These are phyloP conservation scores for Rousettus leschenaultii DNA, from an alignment of 2,113 vertebrate genomes.

Conservation along the genomic window DNA sequence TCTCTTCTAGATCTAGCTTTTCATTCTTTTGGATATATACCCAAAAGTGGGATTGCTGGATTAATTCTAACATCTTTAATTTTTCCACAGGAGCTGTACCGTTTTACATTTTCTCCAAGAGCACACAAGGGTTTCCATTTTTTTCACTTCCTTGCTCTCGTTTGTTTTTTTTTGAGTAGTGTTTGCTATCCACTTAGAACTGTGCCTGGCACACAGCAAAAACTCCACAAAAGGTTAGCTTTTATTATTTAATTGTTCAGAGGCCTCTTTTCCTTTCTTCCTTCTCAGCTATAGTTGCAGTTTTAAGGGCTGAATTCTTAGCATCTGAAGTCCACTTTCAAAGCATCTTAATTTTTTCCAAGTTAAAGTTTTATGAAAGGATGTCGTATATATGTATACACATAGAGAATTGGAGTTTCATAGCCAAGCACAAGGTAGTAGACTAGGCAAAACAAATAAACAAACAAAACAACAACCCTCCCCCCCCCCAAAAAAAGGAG, in stretches of 20 bases:
- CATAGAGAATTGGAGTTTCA: neutral
- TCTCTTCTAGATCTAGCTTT: neutral
- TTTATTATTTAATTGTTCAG: neutral
- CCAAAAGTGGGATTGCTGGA: neutral
- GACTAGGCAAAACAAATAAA: neutral
- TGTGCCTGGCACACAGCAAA: neutral
- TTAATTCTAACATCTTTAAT: neutral
- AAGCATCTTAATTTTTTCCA: neutral
- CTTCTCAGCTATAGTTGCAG: neutral
- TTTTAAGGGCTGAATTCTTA: neutral
- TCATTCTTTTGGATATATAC: neutral
- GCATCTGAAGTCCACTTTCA: conserved; percentile 23
- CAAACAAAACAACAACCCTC: neutral
- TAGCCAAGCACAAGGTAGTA: neutral
- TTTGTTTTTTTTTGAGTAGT: neutral
- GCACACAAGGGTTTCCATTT: neutral
- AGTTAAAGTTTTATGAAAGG: neutral
- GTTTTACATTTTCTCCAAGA: neutral
- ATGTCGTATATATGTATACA: neutral
- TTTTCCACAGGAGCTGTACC: neutral
- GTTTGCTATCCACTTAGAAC: neutral
- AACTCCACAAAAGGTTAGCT: neutral
- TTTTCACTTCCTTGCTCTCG: neutral
- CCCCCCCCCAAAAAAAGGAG: too few species aligned
- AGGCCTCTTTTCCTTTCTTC: neutral